Evolutionary conservation across 2,797 vertebrate genomes (phyloP), one percentile per base, ranked within the genome.

Genomic region (Tympanoctomys barrerae): DNA sequence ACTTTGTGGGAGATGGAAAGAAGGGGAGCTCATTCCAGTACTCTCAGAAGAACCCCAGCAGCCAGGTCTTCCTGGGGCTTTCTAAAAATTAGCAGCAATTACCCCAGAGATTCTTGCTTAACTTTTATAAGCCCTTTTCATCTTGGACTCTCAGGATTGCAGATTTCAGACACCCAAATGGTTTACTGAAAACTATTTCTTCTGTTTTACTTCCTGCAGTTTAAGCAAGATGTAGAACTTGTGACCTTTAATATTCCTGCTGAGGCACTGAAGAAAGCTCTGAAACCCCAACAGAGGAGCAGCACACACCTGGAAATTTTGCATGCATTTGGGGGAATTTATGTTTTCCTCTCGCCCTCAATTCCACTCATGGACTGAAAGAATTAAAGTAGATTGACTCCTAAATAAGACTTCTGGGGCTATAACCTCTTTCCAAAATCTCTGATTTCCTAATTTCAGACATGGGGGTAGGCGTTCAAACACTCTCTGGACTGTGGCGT

Each of bases 381-480:
- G 33, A 57, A 77, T 49, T 77, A 77, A 2, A 88, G 5, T 36
- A 46, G 19, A 33, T 0, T 14, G 22, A 62, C 12, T 82, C 70
- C 88, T 90, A 31, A 79, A 75, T 71, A 78, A 89, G 42, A 82
- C 31, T 90, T 42, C 36, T 62, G 39, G 9, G 42, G 39, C 73
- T 71, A 61, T 11, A 61, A 28, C 2, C 7, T 61, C 28, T 88
- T 96, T 66, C 9, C 75, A 71, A 83, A 91, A 93, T 71, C 59
- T 91, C 7, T 52, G 19, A 46, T 62, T 90, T 90, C 66, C 89
- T 62, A 39, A 49, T 93, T 87, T 91, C 36, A 46, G 54, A 85
- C 26, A 49, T 26, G 46, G 33, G 46, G 7, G 6, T 28, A 39
- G 88, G 70, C 31, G 31, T 39, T 78, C 77, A 73, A 85, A 95